Percentiles rank a stretch among this genome's conserved stretches.
Conservation (phyloP, 2,797 vertebrate genomes). For the Acanthornis magna region DNA sequence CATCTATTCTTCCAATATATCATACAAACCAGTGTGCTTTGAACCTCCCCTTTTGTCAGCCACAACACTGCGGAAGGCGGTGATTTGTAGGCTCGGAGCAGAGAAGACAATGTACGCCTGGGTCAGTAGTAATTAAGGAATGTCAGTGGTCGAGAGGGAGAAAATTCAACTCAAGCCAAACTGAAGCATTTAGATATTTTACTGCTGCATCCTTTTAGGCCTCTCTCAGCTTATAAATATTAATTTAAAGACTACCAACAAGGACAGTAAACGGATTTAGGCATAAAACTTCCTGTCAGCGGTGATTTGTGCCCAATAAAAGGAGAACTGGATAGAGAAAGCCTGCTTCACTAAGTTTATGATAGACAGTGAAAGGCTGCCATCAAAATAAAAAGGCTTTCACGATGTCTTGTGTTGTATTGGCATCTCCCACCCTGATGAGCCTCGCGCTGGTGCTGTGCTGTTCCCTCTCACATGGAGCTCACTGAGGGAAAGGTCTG, state of each 20-base stretch:
- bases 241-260: slow-evolving; percentile 85
- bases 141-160: slow-evolving; percentile 73
- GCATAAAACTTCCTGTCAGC: slow-evolving; percentile 80
- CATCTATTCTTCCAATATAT: slow-evolving; percentile 41
- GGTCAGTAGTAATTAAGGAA: slow-evolving; percentile 78
- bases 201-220: slow-evolving; percentile 74
- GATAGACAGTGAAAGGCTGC: slow-evolving; percentile 76
- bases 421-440: slow-evolving; percentile 40
- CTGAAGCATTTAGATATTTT: slow-evolving; percentile 76
- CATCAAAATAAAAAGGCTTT: slow-evolving; percentile 74
- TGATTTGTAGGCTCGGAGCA: slow-evolving; percentile 71
- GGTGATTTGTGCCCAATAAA: slow-evolving; percentile 82
- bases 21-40: neutral
- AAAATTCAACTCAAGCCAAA: slow-evolving; percentile 68
- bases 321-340: slow-evolving; percentile 74
- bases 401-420: neutral
- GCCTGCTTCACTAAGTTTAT: slow-evolving; percentile 78
- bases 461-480: slow-evolving; percentile 48
- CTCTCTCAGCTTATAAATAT: slow-evolving; percentile 83
- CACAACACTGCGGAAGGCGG: slow-evolving; percentile 6
- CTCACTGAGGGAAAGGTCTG: slow-evolving; percentile 27
- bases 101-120: slow-evolving; percentile 35
- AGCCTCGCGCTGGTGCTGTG: neutral
- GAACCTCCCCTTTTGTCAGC: slow-evolving; percentile 49
- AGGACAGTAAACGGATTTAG: slow-evolving; percentile 83